Percentiles rank a stretch among this genome's conserved stretches.
Conservation (phyloP, 1,140 invertebrate species). For the Panulirus ornatus region DNA sequence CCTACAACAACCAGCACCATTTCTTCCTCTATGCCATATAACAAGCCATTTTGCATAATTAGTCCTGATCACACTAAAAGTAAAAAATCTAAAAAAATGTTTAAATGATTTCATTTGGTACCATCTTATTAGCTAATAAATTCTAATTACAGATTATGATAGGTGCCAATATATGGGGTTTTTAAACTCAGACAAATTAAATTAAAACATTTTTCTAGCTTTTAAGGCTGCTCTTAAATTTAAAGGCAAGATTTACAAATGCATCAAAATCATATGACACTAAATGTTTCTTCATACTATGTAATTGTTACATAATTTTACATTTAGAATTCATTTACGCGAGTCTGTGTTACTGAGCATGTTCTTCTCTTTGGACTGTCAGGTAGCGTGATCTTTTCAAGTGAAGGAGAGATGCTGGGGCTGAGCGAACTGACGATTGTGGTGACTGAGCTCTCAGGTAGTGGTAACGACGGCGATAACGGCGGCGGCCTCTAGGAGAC, state of each 20-base stretch:
- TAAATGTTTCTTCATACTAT: too few species aligned
- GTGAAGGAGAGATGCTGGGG: slow-evolving; percentile 32
- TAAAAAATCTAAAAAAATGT: too few species aligned
- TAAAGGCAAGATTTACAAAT: too few species aligned
- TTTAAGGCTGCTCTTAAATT: too few species aligned
- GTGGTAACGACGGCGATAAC: slow-evolving; percentile 20
- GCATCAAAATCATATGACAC: too few species aligned
- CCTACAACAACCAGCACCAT: not conserved
- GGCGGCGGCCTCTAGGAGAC: slow-evolving; percentile 43
- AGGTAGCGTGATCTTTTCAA: slow-evolving; percentile 22
- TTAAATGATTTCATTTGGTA: too few species aligned
- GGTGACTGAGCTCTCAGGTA: slow-evolving; percentile 31
- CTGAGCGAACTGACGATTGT: slow-evolving; percentile 37
- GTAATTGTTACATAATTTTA: not conserved
- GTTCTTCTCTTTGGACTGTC: slow-evolving; percentile 25
- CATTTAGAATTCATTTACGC: not conserved
- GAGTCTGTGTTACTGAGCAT: not conserved
- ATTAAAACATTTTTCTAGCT: too few species aligned
- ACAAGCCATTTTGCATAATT: not conserved
- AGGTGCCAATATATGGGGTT: too few species aligned
- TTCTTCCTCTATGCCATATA: not conserved
- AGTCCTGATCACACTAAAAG: not conserved
- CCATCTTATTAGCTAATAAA: too few species aligned
- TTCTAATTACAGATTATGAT: too few species aligned
- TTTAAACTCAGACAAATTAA: too few species aligned